Percentiles rank a stretch among this genome's conserved stretches.
Evolutionary conservation across 2,113 vertebrate species (phyloP).

Genomic region (Cyprinus carpio): DNA sequence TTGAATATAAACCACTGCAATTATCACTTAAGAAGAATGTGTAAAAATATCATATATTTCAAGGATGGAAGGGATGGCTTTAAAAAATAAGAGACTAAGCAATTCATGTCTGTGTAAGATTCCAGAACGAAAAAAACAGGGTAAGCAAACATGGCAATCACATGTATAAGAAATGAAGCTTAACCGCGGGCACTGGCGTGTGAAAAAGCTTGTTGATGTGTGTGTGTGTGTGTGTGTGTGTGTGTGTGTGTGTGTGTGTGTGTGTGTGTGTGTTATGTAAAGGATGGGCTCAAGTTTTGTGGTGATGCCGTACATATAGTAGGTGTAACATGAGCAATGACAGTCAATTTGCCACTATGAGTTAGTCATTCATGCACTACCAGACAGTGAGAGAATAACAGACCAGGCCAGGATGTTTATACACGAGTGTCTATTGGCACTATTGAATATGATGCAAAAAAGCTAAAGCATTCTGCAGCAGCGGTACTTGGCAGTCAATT

Average conservation of each 20-base stretch:
- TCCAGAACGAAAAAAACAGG: not conserved
- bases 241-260: not conserved
- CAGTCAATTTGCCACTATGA: conserved; percentile 2
- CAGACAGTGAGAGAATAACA: not conserved
- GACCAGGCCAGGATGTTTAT: not conserved
- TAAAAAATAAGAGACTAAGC: conserved; percentile 17
- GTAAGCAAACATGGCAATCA: conserved; percentile 41
- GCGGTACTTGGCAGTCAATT: not conserved
- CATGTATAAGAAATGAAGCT: conserved; percentile 49
- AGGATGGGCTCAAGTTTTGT: not conserved
- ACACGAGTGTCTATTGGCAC: not conserved
- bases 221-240: not conserved
- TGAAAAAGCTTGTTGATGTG: conserved; percentile 29
- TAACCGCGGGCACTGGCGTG: conserved; percentile 39
- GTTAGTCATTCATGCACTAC: not conserved
- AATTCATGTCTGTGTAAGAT: not conserved
- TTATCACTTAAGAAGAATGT: not conserved
- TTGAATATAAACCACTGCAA: not conserved
- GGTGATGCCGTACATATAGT: not conserved
- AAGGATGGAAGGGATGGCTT: not conserved
- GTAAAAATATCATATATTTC: not conserved
- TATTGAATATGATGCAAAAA: not conserved
- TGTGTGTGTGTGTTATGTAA: not conserved
- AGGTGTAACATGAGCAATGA: not conserved
- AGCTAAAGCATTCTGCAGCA: not conserved